Evolutionary conservation across 92 coral and sea anemone species (phyloP).

Genomic region (Muricea muricata): DNA sequence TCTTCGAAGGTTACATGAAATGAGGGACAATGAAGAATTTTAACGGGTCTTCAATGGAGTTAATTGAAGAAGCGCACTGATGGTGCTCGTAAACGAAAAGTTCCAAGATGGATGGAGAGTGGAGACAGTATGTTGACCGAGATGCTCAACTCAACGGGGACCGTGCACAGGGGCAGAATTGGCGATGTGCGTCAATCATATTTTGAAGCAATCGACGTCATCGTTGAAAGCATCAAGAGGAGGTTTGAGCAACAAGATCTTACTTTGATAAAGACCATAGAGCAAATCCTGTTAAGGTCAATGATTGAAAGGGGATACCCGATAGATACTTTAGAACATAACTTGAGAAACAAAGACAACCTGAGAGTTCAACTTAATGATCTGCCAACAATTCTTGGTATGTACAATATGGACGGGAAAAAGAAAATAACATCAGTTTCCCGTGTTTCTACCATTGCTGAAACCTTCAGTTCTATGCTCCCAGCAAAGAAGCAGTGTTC

Average conservation of each 20-base stretch:
- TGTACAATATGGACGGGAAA: background rate
- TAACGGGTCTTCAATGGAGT: background rate
- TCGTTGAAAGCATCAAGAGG: background rate
- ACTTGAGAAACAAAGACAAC: background rate
- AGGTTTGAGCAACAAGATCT: background rate
- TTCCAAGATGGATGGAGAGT: background rate
- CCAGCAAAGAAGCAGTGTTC: conserved; percentile 38
- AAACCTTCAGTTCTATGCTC: conserved; percentile 3
- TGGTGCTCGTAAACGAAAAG: background rate
- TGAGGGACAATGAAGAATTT: background rate
- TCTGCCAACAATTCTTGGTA: background rate
- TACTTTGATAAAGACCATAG: background rate
- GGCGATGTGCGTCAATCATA: conserved; percentile 7
- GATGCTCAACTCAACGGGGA: background rate
- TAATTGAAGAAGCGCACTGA: background rate
- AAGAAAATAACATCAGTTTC: too few species aligned
- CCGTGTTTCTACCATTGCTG: conserved; percentile 9
- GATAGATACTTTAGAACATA: background rate
- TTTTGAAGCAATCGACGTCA: conserved; percentile 24
- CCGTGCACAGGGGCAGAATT: background rate
- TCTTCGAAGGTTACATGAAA: background rate
- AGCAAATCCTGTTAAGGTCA: conserved; percentile 21
- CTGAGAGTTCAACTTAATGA: background rate
- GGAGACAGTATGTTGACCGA: background rate
- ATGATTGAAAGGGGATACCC: background rate